Conservation (phyloP, 2,113 vertebrate species). For the Nyctereutes procyonoides region DNA sequence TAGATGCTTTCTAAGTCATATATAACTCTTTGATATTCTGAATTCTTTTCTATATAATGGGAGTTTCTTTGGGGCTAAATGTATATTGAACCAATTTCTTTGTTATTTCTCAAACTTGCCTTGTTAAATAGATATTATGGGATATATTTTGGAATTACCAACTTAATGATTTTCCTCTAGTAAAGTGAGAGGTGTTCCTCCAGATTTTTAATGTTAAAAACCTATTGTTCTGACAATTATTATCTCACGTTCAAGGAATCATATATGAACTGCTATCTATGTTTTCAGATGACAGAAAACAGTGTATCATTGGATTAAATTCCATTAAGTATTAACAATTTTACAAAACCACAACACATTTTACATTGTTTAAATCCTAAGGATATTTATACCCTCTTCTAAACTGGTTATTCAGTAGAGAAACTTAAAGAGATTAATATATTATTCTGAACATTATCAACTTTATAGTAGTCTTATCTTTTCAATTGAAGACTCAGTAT, state of each 20-base stretch:
- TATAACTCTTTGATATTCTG: neutral
- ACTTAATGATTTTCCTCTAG: neutral
- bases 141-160: slow-evolving; percentile 13
- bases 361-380: neutral
- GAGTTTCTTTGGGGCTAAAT: neutral
- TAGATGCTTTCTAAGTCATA: neutral
- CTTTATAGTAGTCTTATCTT: neutral
- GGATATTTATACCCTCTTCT: slow-evolving; percentile 33
- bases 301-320: slow-evolving; percentile 11
- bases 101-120: slow-evolving; percentile 42
- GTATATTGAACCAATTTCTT: neutral
- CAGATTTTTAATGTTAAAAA: neutral
- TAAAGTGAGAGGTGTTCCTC: neutral
- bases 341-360: neutral
- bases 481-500: neutral
- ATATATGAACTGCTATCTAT: neutral
- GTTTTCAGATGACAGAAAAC: slow-evolving; percentile 1
- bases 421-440: neutral
- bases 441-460: neutral
- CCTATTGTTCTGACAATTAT: neutral
- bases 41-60: neutral
- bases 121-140: neutral
- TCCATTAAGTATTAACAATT: neutral
- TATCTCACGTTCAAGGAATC: slow-evolving; percentile 1
- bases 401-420: neutral